Conservation (phyloP, 2,888 invertebrate species). For the Ptilodon capucinus region DNA sequence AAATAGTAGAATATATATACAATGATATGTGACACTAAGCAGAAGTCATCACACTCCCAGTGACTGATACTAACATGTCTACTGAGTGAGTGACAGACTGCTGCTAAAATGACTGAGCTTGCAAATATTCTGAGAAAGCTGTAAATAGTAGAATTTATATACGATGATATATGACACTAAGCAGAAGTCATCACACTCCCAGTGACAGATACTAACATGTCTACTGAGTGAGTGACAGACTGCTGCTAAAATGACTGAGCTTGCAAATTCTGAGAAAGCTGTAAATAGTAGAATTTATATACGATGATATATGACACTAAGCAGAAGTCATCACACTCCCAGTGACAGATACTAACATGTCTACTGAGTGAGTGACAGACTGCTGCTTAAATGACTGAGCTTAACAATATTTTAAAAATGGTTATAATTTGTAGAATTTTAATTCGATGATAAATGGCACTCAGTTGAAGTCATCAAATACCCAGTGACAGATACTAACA, state of each 20-base stretch:
- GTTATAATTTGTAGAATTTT: too few species aligned
- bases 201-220: conserved; percentile 14
- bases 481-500: conserved; percentile 20
- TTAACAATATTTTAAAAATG: too few species aligned
- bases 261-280: too few species aligned
- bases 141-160: neutral
- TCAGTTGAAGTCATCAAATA: neutral
- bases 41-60: conserved; percentile 16
- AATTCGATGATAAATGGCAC: neutral
- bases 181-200: conserved; percentile 7
- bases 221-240: conserved; percentile 14
- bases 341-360: conserved; percentile 14
- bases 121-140: neutral
- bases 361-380: conserved; percentile 14
- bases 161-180: neutral
- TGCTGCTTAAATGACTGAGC: neutral
- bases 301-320: neutral
- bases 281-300: neutral
- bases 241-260: neutral
- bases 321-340: conserved; percentile 7
- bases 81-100: neutral
- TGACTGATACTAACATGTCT: conserved; percentile 20
- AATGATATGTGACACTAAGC: conserved; percentile 1
- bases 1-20: neutral
- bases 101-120: neutral